These are phyloP conservation scores for Ageneiosus marmoratus DNA, from an alignment of 2,113 vertebrate genomes.

Conservation along the genomic window DNA sequence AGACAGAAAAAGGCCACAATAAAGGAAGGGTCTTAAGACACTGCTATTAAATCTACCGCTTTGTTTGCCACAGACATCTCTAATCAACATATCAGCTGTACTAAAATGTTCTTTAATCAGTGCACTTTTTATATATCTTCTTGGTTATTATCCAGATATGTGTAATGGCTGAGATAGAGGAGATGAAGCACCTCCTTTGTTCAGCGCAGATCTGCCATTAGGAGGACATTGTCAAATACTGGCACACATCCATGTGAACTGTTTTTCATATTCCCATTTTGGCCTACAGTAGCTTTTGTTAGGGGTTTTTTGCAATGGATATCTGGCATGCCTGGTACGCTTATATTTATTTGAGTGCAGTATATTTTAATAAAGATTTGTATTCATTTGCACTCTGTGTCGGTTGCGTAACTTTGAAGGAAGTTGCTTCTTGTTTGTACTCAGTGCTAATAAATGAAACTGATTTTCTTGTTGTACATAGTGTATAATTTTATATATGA, in stretches of 20 bases:
- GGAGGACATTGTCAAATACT: slow-evolving; percentile 15
- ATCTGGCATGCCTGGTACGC: background rate
- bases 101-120: background rate
- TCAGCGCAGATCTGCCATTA: slow-evolving; percentile 38
- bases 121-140: background rate
- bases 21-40: background rate
- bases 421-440: background rate
- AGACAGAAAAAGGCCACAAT: background rate
- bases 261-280: slow-evolving; percentile 11
- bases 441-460: background rate
- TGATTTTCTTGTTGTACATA: background rate
- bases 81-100: background rate
- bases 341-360: background rate
- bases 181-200: slow-evolving; percentile 29
- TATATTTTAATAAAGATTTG: background rate
- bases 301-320: background rate
- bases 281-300: background rate
- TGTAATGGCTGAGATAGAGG: slow-evolving; percentile 38
- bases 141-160: slow-evolving; percentile 33
- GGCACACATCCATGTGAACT: slow-evolving; percentile 24
- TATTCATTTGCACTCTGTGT: too few relatives aligned
- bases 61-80: background rate
- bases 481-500: background rate
- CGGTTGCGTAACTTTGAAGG: too few relatives aligned
- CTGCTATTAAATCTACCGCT: background rate